Evolutionary conservation across 2,797 vertebrate species (phyloP).

Genomic region (Liparis tanakae): DNA sequence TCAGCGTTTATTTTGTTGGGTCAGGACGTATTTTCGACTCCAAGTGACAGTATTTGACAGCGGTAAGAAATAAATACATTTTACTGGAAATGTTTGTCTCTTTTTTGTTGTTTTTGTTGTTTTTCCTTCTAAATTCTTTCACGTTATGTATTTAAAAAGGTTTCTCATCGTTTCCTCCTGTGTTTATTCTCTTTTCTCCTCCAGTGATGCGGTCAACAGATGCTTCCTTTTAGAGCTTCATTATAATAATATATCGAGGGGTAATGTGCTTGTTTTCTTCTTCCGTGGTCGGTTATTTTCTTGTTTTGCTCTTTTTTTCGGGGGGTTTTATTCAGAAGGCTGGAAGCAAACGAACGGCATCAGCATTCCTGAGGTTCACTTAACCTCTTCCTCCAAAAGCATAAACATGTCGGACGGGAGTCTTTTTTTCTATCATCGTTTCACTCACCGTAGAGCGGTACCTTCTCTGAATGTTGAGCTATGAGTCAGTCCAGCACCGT

Average conservation of each 20-base stretch:
- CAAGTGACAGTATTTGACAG: slow-evolving; percentile 21
- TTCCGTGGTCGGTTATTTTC: slow-evolving; percentile 10
- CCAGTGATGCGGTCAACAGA: slow-evolving; percentile 16
- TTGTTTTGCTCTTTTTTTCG: slow-evolving; percentile 3
- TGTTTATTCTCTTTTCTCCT: slow-evolving; percentile 29
- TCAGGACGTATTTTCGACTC: neutral
- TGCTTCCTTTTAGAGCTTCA: slow-evolving; percentile 34
- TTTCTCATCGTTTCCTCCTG: slow-evolving; percentile 33
- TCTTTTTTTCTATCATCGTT: slow-evolving; percentile 2
- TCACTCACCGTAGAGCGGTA: neutral
- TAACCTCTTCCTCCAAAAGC: neutral
- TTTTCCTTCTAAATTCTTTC: neutral
- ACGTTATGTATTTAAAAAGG: neutral
- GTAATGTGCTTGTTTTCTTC: slow-evolving; percentile 7
- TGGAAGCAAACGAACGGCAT: slow-evolving; percentile 19
- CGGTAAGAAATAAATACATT: slow-evolving; percentile 2
- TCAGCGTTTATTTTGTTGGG: slow-evolving; percentile 4
- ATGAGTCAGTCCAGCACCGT: neutral
- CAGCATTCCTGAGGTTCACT: neutral
- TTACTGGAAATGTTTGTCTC: neutral
- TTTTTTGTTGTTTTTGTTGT: neutral
- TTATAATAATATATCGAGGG: neutral
- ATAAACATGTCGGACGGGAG: neutral
- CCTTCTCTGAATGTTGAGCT: neutral
- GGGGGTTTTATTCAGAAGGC: slow-evolving; percentile 15